phyloP scores from a whole-genome alignment of 2,888 invertebrate genomes.

The Drosophila gaucha region DNA sequence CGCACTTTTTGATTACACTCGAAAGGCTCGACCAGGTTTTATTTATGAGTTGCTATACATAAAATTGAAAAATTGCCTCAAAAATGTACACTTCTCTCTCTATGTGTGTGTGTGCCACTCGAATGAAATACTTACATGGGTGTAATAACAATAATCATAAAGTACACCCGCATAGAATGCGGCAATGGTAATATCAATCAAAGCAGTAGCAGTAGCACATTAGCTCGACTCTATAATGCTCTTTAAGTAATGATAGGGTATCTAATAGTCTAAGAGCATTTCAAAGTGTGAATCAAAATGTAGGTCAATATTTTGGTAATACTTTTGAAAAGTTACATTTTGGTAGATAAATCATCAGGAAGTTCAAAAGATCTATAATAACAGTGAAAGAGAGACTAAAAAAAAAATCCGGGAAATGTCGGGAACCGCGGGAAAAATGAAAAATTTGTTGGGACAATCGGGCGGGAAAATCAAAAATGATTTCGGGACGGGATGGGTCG shows the following conservation, averaged over 20 bases:
- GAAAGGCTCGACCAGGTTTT: slow-evolving; percentile 48
- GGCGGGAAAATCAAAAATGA: too few relatives aligned
- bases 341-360: too few relatives aligned
- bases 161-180: slow-evolving; percentile 41
- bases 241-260: neutral
- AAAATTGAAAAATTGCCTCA: slow-evolving; percentile 71
- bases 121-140: slow-evolving; percentile 49
- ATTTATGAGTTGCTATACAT: slow-evolving; percentile 68
- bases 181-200: slow-evolving; percentile 27
- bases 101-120: slow-evolving; percentile 17
- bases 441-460: too few relatives aligned
- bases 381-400: too few relatives aligned
- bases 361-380: too few relatives aligned
- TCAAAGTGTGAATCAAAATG: too few relatives aligned
- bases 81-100: slow-evolving; percentile 31
- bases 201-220: neutral
- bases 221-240: slow-evolving; percentile 10
- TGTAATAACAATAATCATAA: slow-evolving; percentile 72
- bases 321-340: too few relatives aligned
- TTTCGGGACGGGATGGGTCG: too few relatives aligned
- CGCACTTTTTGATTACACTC: slow-evolving; percentile 71
- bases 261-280: neutral
- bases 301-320: too few relatives aligned
- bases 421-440: too few relatives aligned
- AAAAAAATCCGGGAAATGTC: too few relatives aligned